These are phyloP conservation scores for Sardina pilchardus DNA, from an alignment of 2,113 vertebrate genomes.

Conservation along the genomic window DNA sequence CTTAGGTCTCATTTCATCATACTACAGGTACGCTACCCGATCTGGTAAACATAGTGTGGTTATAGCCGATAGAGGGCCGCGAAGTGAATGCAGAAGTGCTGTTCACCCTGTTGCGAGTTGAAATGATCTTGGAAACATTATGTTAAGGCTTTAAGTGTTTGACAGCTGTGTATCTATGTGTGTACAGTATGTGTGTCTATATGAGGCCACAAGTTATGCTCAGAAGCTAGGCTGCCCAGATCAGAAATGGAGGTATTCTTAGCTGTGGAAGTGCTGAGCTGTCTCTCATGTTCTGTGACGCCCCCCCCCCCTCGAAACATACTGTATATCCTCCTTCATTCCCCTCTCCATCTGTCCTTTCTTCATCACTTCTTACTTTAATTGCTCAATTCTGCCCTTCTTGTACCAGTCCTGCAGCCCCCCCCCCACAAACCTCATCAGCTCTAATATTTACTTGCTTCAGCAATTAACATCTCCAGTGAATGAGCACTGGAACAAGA, in stretches of 20 bases:
- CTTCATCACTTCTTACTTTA: too few species aligned
- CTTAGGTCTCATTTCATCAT: too few species aligned
- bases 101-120: too few species aligned
- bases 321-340: background rate
- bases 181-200: background rate
- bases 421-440: too few species aligned
- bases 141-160: too few species aligned
- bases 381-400: too few species aligned
- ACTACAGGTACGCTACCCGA: too few species aligned
- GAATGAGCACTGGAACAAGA: background rate
- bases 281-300: background rate
- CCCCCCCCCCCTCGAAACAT: background rate
- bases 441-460: too few species aligned
- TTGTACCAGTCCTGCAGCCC: background rate
- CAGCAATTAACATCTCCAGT: background rate
- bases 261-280: slow-evolving; percentile 36
- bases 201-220: background rate
- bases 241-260: slow-evolving; percentile 35
- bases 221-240: background rate
- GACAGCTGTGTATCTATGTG: background rate
- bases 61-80: too few species aligned
- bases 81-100: too few species aligned
- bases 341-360: background rate
- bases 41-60: too few species aligned
- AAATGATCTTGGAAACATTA: too few species aligned